A percentile compares a stretch with the other conserved stretches of the same genome.
Conservation (phyloP, 2,797 vertebrate genomes). For the Sebastes hubbsi region DNA sequence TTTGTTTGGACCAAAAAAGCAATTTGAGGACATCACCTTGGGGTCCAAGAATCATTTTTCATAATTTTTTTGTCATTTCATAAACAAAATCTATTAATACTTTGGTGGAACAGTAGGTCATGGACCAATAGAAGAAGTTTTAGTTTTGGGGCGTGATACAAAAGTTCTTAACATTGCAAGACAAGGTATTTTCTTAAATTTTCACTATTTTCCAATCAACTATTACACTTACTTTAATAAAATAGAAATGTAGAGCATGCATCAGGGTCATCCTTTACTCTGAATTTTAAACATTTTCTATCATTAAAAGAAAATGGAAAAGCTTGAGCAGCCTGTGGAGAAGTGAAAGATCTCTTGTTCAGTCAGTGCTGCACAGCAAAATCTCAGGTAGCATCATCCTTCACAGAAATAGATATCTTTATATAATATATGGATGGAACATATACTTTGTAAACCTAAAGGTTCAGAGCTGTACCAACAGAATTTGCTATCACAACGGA, state of each 20-base stretch:
- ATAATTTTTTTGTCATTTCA: background rate
- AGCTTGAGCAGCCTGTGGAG: background rate
- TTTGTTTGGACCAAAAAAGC: background rate
- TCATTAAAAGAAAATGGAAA: background rate
- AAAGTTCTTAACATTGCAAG: background rate
- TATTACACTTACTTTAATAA: background rate
- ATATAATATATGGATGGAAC: conserved; percentile 7
- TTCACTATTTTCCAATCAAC: background rate
- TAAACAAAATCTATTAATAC: background rate
- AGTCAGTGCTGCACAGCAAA: background rate
- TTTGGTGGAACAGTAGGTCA: background rate
- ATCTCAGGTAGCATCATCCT: background rate
- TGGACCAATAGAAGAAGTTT: background rate
- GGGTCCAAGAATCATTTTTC: too few relatives aligned
- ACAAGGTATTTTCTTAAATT: background rate
- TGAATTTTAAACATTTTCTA: background rate
- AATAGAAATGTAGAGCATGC: background rate
- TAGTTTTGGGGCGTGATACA: background rate
- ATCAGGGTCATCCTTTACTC: background rate
- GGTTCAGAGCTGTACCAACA: conserved; percentile 14
- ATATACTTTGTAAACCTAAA: background rate
- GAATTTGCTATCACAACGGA: conserved; percentile 19
- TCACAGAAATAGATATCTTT: conserved; percentile 19
- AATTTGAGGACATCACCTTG: background rate
- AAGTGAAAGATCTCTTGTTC: background rate